A percentile compares a stretch with the other conserved stretches of the same genome.
phyloP scores from a whole-genome alignment of 2,888 invertebrate species.

The Ophion ventricosus region DNA sequence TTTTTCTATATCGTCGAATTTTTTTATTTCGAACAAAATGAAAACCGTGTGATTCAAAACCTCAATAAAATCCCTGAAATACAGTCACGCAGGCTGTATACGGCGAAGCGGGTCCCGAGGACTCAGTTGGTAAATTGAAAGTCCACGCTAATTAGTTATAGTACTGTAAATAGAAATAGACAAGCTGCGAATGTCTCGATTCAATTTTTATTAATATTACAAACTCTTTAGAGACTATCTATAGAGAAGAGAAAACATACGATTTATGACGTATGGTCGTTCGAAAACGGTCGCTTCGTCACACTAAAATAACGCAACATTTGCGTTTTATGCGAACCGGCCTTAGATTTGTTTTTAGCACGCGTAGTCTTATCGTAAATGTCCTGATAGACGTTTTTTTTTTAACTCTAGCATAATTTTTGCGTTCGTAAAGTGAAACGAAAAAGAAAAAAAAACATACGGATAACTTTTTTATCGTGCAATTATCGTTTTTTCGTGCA shows the following conservation, averaged over 20 bases:
- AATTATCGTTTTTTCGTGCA: slow-evolving; percentile 47
- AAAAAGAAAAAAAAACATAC: slow-evolving; percentile 23
- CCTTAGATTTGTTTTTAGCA: slow-evolving; percentile 26
- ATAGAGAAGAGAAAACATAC: slow-evolving; percentile 22
- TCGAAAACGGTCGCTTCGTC: slow-evolving; percentile 6
- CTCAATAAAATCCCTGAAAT: not conserved
- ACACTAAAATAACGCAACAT: slow-evolving; percentile 26
- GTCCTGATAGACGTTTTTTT: slow-evolving; percentile 25
- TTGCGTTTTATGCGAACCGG: slow-evolving; percentile 45
- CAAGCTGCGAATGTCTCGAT: slow-evolving; percentile 36
- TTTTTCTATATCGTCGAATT: slow-evolving; percentile 61
- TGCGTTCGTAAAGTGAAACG: slow-evolving; percentile 24
- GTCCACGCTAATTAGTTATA: slow-evolving; percentile 16
- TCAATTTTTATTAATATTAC: slow-evolving; percentile 50
- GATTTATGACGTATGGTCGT: slow-evolving; percentile 4
- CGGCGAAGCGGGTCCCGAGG: not conserved
- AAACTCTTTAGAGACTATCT: slow-evolving; percentile 25
- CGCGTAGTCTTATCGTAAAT: slow-evolving; percentile 32
- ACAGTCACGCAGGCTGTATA: slow-evolving; percentile 1
- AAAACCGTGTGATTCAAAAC: slow-evolving; percentile 37
- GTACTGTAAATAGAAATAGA: slow-evolving; percentile 54
- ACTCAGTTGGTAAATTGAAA: not conserved
- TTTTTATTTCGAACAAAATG: slow-evolving; percentile 28
- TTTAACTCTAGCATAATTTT: slow-evolving; percentile 35
- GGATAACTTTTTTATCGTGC: slow-evolving; percentile 60